Base-by-base conservation (phyloP, 2,113 vertebrate species). In the Diglossa brunneiventris region DNA sequence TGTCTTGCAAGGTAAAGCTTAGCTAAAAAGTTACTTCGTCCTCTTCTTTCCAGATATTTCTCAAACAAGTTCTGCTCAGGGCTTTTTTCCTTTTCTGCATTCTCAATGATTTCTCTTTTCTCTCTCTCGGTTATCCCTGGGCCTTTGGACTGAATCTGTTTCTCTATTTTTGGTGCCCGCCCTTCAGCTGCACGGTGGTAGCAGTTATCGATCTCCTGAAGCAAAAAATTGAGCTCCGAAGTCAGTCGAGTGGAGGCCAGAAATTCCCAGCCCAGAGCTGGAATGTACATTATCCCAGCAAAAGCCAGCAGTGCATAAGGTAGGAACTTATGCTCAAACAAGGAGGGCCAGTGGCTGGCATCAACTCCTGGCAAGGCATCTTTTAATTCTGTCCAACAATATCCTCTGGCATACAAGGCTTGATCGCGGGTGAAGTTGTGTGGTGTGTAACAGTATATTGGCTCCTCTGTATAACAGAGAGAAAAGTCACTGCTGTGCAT, bases 361-460 rank as follows among this genome's bases (percentile, higher is more conserved):
- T 99, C 99, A 94, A 99, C 98, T 37, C 99, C 99, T 86, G 99
- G 98, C 84, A 98, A 83, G 66, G 99, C 99, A 74, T 99, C 99
- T 92, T 98, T 99, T 96, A 99, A 99, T 98, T 99, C 99, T 92
- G 99, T 99, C 99, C 99, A 99, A 98, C 99, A 99, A 98, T 99
- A 99, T 98, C 99, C 99, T 95, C 99, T 98, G 85, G 99, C 99
- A 84, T 99, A 99, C 97, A 99, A 98, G 66, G 99, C 99, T 98
- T 99, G 99, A 98, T 99, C 99, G 87, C 99, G 98, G 95, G 99
- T 99, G 98, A 99, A 99, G 98, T 99, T 99, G 98, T 99, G 99
- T 33, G 99, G 99, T 92, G 99, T 99, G 86, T 99, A 99, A 98
- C 99, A 99, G 98, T 99, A 99, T 97, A 99, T 99, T 95, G 99